Base-by-base conservation (phyloP, 2,888 invertebrate genomes). In the Agrotis exclamationis region DNA sequence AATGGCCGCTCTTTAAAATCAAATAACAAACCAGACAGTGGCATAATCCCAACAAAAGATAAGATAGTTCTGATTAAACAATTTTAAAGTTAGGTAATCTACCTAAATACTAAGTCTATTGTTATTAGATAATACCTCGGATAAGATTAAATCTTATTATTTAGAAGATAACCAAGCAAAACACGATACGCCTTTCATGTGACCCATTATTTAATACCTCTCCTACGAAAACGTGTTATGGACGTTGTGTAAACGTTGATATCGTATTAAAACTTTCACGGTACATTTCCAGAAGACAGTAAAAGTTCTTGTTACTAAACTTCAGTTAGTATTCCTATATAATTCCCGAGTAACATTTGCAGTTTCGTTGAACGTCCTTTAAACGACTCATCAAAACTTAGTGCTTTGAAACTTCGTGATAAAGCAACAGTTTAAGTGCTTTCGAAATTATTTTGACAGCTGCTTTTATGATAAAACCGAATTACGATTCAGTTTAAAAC, bases 141-240 rank as follows among this genome's bases (percentile, higher is more conserved):
- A 69, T 79, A 83, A 83, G 68, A 71, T 63, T 58, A 58, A 45
- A 48, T 67, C 54, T 54, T 62, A 65, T 69, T 63, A 60, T 68
- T n/a, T 63, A 80, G 14, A 73, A 74, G 71, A 74, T 76, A 66
- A 54, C 20, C 50, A 18, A 76, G 20, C 20, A 39, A 24, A 47
- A 58, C 18, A 20, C 22, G 56, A 20, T 33, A 53, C 20, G 50
- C 70, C 67, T 58, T 53, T 76, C 58, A 74, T n/a, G 20, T 18
- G 48, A 74, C 57, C 74, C 20, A 48, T 74, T 60, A 63, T 28
- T 48, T 48, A 73, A 58, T 72, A 33, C 54, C 39, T 58, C 58
- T 44, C 47, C 44, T 33, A 47, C 18, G 13, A 78, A 62, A 50
- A 56, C 24, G 16, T 33, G 47, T 50, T 45, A 60, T 20, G 3